Evolutionary conservation across 2,113 vertebrate genomes (phyloP).

Genomic region (Ailuropoda melanoleuca): DNA sequence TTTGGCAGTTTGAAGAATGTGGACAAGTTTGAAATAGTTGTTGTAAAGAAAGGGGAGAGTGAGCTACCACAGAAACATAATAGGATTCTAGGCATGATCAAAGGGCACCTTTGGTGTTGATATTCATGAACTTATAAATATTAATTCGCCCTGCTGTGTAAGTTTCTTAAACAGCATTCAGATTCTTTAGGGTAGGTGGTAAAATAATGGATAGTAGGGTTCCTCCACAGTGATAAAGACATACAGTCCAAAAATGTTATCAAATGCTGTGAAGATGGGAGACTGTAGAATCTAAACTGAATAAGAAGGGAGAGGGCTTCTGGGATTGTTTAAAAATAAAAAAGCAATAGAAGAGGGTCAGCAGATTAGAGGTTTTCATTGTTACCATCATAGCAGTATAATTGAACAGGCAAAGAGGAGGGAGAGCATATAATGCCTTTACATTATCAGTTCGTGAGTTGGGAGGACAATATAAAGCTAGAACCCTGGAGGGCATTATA

Average conservation of each 20-base stretch:
- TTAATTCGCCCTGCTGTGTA: not conserved
- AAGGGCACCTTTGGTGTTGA: not conserved
- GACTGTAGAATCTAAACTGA: not conserved
- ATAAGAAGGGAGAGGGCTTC: not conserved
- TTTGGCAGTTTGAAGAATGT: not conserved
- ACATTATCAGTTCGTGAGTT: not conserved
- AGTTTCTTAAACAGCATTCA: not conserved
- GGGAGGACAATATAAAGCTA: not conserved
- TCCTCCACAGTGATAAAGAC: not conserved
- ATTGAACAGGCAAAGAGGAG: constrained; percentile 7
- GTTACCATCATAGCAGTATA: not conserved
- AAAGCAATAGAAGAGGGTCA: not conserved
- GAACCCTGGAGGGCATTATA: not conserved
- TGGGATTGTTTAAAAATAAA: not conserved
- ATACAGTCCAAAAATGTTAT: not conserved
- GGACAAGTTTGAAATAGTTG: constrained; percentile 8
- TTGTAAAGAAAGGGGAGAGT: not conserved
- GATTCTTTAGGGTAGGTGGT: not conserved
- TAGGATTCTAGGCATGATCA: not conserved
- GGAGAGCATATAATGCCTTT: not conserved
- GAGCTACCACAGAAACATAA: not conserved
- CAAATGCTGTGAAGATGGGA: not conserved
- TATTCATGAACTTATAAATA: constrained; percentile 11
- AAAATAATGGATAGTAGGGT: not conserved
- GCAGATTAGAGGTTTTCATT: constrained; percentile 19